These are phyloP conservation scores for Coenobita brevimanus DNA, from an alignment of 1,140 invertebrate species.

Conservation along the genomic window DNA sequence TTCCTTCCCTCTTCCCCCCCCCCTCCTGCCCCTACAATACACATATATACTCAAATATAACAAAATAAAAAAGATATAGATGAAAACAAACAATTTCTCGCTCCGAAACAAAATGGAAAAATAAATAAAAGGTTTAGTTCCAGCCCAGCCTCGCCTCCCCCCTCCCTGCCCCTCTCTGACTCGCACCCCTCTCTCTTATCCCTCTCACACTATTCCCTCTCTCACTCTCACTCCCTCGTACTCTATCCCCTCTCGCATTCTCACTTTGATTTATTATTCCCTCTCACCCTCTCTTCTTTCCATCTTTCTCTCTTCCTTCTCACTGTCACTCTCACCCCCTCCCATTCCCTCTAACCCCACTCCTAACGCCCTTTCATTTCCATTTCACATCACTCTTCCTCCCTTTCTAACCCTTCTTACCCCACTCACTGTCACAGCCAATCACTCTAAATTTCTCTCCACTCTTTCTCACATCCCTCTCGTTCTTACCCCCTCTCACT, in stretches of 20 bases:
- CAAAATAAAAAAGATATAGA: too few relatives aligned
- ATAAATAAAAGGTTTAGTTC: too few relatives aligned
- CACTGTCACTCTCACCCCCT: constrained; percentile 2
- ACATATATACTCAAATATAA: too few relatives aligned
- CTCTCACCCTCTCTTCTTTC: background rate
- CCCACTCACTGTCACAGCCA: constrained; percentile 1
- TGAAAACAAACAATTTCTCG: too few relatives aligned
- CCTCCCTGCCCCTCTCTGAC: too few relatives aligned
- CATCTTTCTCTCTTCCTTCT: background rate
- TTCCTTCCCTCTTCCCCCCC: too few relatives aligned
- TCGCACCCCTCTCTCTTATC: too few relatives aligned
- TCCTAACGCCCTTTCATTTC: background rate
- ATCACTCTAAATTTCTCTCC: background rate
- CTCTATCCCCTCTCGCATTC: background rate
- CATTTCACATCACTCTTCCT: background rate
- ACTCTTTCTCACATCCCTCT: background rate
- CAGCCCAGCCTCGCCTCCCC: too few relatives aligned
- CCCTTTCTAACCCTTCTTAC: constrained; percentile 5
- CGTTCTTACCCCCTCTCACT: background rate
- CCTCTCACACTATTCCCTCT: background rate
- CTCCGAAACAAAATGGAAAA: too few relatives aligned
- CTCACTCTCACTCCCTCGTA: background rate
- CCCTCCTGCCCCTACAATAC: too few relatives aligned
- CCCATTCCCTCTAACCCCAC: background rate
- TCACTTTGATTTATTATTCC: background rate